A percentile compares a stretch with the other conserved stretches of the same genome.
phyloP scores from a whole-genome alignment of 2,888 invertebrate species.

The Thumatha senex region DNA sequence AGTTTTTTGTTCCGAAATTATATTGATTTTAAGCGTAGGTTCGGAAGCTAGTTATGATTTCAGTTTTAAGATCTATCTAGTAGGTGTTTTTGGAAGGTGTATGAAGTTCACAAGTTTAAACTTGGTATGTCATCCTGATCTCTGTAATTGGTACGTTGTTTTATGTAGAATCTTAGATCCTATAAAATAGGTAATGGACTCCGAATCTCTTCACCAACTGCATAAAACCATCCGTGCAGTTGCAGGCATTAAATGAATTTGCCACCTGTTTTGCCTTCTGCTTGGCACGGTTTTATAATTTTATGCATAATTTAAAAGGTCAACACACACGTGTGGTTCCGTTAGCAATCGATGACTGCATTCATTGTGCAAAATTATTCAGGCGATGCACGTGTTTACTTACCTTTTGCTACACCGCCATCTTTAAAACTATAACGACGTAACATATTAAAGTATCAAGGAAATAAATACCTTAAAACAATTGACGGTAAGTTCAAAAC shows the following conservation, averaged over 20 bases:
- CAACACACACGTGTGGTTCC: slow-evolving; percentile 54
- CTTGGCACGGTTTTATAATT: slow-evolving; percentile 9
- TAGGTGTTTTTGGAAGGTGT: too few species aligned
- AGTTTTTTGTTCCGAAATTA: background rate
- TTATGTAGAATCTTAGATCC: too few species aligned
- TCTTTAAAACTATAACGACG: slow-evolving; percentile 5
- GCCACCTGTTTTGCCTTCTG: slow-evolving; percentile 14
- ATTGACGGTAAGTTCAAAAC: background rate
- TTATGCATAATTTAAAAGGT: slow-evolving; percentile 40
- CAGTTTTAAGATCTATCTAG: background rate
- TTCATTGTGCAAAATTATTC: slow-evolving; percentile 51
- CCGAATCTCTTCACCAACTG: background rate
- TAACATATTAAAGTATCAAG: background rate
- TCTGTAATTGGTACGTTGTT: too few species aligned
- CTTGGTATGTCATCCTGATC: too few species aligned
- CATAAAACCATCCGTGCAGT: background rate
- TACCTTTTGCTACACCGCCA: slow-evolving; percentile 49
- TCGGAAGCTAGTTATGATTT: background rate
- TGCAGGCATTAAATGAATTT: background rate
- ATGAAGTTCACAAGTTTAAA: background rate
- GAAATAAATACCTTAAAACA: slow-evolving; percentile 9
- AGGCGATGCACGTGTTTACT: slow-evolving; percentile 60
- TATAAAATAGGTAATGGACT: background rate
- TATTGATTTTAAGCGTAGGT: background rate
- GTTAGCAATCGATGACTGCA: slow-evolving; percentile 61